Percentiles rank a stretch among this genome's conserved stretches.
Evolutionary conservation across 2,888 invertebrate genomes (phyloP).

Genomic region (Drosophila colorata): DNA sequence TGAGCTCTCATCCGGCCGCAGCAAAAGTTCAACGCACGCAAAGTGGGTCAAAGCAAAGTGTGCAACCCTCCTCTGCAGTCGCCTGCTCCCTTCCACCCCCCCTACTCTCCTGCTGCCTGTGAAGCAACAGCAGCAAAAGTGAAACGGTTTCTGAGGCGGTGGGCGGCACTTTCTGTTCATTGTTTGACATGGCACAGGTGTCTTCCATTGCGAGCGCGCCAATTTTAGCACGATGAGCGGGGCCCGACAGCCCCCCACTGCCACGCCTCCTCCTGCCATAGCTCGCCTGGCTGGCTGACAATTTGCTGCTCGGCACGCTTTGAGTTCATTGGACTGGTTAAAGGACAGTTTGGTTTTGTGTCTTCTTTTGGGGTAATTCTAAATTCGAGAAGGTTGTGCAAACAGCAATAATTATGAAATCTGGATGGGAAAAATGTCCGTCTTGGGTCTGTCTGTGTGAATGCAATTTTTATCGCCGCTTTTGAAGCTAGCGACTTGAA

Average conservation of each 20-base stretch:
- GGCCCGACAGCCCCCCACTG: neutral
- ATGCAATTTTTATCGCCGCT: too few relatives aligned
- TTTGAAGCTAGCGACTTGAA: too few relatives aligned
- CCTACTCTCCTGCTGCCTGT: neutral
- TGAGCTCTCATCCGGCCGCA: conserved; percentile 55
- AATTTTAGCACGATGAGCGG: conserved; percentile 51
- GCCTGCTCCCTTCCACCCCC: neutral
- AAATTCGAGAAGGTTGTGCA: neutral
- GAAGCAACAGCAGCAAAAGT: conserved; percentile 66
- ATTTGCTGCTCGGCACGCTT: conserved; percentile 50
- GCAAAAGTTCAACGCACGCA: conserved; percentile 79
- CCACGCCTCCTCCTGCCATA: neutral
- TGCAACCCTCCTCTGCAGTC: conserved; percentile 62
- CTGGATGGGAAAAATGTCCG: neutral
- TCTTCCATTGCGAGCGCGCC: conserved; percentile 70
- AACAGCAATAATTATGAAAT: neutral
- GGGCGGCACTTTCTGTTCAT: conserved; percentile 24
- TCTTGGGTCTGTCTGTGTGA: too few relatives aligned
- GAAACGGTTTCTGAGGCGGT: conserved; percentile 50
- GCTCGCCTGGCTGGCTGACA: conserved; percentile 28
- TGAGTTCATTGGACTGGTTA: conserved; percentile 71
- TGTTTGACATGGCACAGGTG: conserved; percentile 77
- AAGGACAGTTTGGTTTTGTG: conserved; percentile 54
- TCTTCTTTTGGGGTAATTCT: neutral
- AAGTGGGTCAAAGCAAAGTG: conserved; percentile 85